A percentile compares a stretch with the other conserved stretches of the same genome.
Conservation (phyloP, 1,140 invertebrate genomes). For the Cydia fagiglandana region DNA sequence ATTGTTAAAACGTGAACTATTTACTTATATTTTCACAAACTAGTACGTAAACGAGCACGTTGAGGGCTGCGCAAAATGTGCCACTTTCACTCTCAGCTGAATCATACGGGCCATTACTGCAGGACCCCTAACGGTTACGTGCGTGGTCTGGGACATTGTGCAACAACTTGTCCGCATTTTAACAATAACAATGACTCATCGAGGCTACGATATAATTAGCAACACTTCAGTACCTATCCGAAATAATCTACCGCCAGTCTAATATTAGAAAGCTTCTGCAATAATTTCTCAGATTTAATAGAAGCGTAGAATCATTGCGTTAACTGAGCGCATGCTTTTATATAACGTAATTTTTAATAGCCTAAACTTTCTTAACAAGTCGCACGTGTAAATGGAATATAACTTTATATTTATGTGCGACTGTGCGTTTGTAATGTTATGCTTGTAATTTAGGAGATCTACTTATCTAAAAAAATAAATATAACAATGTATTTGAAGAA, state of each 20-base stretch:
- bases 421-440: neutral
- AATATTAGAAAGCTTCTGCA: conserved; percentile 2
- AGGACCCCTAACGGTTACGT: conserved; percentile 56
- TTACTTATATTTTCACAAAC: neutral
- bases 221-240: conserved; percentile 14
- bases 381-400: conserved; percentile 23
- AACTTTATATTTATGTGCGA: neutral
- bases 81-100: conserved; percentile 73
- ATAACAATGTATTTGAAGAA: conserved; percentile 42
- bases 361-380: conserved; percentile 15
- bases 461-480: neutral
- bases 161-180: conserved; percentile 50
- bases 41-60: neutral
- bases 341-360: conserved; percentile 34
- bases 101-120: conserved; percentile 56
- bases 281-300: conserved; percentile 5
- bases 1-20: too few species aligned
- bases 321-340: conserved; percentile 35
- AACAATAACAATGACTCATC: conserved; percentile 55
- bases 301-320: conserved; percentile 22
- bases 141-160: conserved; percentile 44
- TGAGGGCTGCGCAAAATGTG: conserved; percentile 52
- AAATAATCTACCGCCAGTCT: conserved; percentile 6
- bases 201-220: conserved; percentile 31
- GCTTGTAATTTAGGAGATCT: conserved; percentile 42